Conservation (phyloP, 2,797 vertebrate genomes). For the Malacoraja senta region DNA sequence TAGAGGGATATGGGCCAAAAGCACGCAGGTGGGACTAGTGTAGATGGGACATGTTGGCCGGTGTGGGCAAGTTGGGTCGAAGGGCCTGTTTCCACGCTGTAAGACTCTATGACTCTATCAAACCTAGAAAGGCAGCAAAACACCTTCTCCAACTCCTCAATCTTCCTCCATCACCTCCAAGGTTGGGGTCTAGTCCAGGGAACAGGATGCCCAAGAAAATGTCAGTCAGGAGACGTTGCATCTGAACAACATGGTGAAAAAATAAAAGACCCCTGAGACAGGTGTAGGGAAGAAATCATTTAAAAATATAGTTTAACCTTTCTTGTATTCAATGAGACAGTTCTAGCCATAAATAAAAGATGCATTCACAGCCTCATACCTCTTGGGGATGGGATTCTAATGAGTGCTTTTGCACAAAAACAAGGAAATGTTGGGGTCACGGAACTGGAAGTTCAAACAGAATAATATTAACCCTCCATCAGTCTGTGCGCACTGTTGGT, state of each 20-base stretch:
- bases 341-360: constrained; percentile 25
- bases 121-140: not conserved
- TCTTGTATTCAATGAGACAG: not conserved
- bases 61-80: too few relatives aligned
- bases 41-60: too few relatives aligned
- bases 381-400: not conserved
- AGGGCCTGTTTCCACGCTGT: too few relatives aligned
- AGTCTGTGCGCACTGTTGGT: not conserved
- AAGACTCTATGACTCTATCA: too few relatives aligned
- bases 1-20: too few relatives aligned
- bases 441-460: not conserved
- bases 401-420: constrained; percentile 8
- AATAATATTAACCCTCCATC: not conserved
- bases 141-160: not conserved
- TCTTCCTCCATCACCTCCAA: not conserved
- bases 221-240: not conserved
- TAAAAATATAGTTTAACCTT: constrained; percentile 22
- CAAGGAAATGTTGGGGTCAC: not conserved
- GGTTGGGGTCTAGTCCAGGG: not conserved
- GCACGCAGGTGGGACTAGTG: too few relatives aligned
- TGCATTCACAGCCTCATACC: not conserved
- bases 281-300: not conserved
- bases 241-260: too few relatives aligned
- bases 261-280: not conserved
- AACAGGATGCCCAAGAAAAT: not conserved